phyloP scores from a whole-genome alignment of 2,888 invertebrate genomes.

The Leucozona laternaria region DNA sequence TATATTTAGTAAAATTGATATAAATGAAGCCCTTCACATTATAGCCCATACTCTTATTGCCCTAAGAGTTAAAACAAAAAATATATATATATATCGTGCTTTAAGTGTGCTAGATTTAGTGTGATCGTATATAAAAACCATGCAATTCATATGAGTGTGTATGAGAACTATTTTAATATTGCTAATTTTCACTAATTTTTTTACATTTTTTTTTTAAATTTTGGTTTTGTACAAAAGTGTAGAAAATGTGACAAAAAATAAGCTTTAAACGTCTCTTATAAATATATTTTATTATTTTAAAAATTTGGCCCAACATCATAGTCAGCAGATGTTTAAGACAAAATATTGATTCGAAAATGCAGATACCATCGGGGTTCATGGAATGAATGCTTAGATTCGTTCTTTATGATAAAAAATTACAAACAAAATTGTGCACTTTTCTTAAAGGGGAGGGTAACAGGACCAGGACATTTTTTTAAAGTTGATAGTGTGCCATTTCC shows the following conservation, averaged over 20 bases:
- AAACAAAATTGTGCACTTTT: no score
- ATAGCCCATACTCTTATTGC: constrained; percentile 49
- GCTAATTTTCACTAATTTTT: not conserved
- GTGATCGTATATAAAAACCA: constrained; percentile 45
- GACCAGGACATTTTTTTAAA: no score
- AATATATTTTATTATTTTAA: no score
- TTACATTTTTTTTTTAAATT: not conserved
- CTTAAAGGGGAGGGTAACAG: no score
- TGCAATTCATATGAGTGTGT: constrained; percentile 6
- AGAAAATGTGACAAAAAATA: constrained; percentile 18
- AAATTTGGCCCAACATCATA: no score
- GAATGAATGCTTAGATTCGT: no score
- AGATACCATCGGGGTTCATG: no score
- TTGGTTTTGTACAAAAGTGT: not conserved
- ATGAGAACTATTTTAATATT: not conserved
- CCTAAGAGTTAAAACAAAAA: constrained; percentile 29
- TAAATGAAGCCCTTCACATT: constrained; percentile 32
- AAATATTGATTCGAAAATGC: no score
- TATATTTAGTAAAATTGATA: constrained; percentile 37
- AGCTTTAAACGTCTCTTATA: no score
- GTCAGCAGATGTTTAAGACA: no score
- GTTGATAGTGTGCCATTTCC: no score
- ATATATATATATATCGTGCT: constrained; percentile 50
- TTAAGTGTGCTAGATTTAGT: constrained; percentile 69
- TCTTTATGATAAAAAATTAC: no score